Evolutionary conservation across 2,888 invertebrate genomes (phyloP), one percentile per base, ranked within the genome.

Genomic region (Synergus gifuensis): DNA sequence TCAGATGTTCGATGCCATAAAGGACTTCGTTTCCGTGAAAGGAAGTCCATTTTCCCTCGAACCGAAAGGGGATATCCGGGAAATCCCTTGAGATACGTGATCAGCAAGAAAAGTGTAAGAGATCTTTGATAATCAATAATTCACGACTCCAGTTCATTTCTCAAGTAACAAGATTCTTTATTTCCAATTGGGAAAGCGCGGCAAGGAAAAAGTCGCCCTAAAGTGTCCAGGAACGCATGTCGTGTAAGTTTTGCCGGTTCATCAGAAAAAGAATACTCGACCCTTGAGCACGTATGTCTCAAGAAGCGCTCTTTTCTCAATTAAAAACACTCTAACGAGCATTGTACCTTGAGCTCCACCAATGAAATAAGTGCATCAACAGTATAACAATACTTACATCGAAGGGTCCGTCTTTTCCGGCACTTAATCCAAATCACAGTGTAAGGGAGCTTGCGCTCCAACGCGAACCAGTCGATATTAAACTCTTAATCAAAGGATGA

Each of bases 251-350:
- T 22, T 16, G 28, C 54, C 54, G 54, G 54, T 40, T 36, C 36
- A 36, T 36, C 36, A 36, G 4, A 36, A 36, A 36, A 36, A 36
- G 36, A 36, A 36, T 36, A 7, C 77, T 78, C 77, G 79, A 76
- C 80, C 73, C 83, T 81, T 79, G 76, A 79, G 80, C 78, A 79
- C 81, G 80, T 80, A 76, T 60, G 81, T 83, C 83, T 83, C 83
- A 79, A 83, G 81, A 44, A 83, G 79, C 76, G 76, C 77, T 40
- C 36, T 54, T 54, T 54, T 73, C 36, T 54, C 54, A 73, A 73
- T 73, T 54, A 49, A 54, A 73, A 73, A 16, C 36, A 46, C 46
- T 46, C 54, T 73, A 73, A 49, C 49, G 49, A 69, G 36, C 36
- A 16, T 49, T 49, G 28, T 16, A 36, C 22, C 16, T 28, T 7